Base-by-base conservation (phyloP, 2,888 invertebrate species). In the Deilephila elpenor region DNA sequence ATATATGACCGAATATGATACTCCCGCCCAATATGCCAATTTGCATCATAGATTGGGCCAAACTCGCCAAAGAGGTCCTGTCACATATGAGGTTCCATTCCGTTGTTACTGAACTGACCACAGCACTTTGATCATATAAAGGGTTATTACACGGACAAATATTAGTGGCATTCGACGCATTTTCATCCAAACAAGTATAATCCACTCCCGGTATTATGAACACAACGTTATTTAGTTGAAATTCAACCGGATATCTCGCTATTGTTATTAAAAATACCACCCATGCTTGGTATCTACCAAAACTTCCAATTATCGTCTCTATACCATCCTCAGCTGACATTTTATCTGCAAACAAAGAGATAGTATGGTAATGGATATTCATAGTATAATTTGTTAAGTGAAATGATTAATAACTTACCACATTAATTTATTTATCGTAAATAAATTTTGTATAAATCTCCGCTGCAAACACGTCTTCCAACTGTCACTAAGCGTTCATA, bases 11-110 rank as follows among this genome's bases (percentile, higher is more conserved):
- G 82, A 94, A 95, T 20, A 95, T 78, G 77, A 96, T 84, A 78
- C 96, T 96, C 20, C 96, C 96, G 7, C 90, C 83, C 61, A 96
- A 86, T 72, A 96, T 93, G 61, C 96, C 96, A 73, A 95, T 87
- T 90, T 96, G 96, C 79, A 95, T 86, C 78, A 94, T 92, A 0
- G 95, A 93, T 81, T 96, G 96, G 17, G 94, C 92, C 25, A 96
- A 84, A 83, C 96, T 96, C 0, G 95, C 94, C 61, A 96, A 82
- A 77, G 93, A 93, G 73, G 90, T 88, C 75, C 90, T 91, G 44
- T 95, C 95, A 79, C 96, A 96, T 74, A 96, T 96, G 56, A 96
- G 89, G 81, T 96, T 81, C 95, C 96, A 96, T 89, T 96, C 93
- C 14, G 93, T 95, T 0, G 95, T 94, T 11, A 96, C 96, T 1